Conservation (phyloP, 30 jellyfish, hydroid and myxozoan species). For the Catostylus mosaicus region DNA sequence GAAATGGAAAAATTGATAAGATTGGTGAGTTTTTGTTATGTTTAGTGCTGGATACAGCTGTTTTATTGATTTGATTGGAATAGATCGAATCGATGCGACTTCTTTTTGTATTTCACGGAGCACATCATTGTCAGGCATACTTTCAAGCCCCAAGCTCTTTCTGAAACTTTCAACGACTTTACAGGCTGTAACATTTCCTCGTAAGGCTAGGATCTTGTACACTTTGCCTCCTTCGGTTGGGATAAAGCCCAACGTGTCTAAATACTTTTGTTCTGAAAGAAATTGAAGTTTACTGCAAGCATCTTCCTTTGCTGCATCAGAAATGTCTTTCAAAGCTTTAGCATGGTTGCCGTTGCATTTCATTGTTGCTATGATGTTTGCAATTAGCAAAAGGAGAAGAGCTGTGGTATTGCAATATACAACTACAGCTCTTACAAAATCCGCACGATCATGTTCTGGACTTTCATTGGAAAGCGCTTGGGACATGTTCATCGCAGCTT, state of each 20-base stretch:
- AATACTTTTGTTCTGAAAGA: not conserved
- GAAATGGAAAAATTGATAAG: conserved; percentile 15
- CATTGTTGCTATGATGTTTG: conserved; percentile 13
- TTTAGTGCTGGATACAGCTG: conserved; percentile 28
- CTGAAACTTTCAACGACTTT: conserved; percentile 8
- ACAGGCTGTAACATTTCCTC: not conserved
- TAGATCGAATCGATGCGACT: not conserved
- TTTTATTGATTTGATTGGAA: not conserved
- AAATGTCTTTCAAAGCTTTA: not conserved
- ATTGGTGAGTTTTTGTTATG: not conserved
- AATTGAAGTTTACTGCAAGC: not conserved
- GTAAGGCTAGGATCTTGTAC: conserved; percentile 11
- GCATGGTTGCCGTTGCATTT: not conserved
- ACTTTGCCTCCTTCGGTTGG: conserved; percentile 26
- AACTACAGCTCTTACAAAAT: conserved; percentile 15
- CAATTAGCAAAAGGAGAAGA: not conserved
- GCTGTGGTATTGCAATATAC: conserved; percentile 19
- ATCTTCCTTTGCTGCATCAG: not conserved
- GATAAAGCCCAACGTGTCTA: not conserved
- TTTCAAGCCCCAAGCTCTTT: conserved; percentile 1
- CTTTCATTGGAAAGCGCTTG: conserved; percentile 8
- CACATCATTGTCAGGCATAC: conserved; percentile 4
- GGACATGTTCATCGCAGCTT: conserved; percentile 10
- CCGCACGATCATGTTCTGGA: conserved; percentile 13
- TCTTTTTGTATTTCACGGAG: not conserved